Evolutionary conservation across 2,797 vertebrate species (phyloP).

Genomic region (Sitta carolinensis): DNA sequence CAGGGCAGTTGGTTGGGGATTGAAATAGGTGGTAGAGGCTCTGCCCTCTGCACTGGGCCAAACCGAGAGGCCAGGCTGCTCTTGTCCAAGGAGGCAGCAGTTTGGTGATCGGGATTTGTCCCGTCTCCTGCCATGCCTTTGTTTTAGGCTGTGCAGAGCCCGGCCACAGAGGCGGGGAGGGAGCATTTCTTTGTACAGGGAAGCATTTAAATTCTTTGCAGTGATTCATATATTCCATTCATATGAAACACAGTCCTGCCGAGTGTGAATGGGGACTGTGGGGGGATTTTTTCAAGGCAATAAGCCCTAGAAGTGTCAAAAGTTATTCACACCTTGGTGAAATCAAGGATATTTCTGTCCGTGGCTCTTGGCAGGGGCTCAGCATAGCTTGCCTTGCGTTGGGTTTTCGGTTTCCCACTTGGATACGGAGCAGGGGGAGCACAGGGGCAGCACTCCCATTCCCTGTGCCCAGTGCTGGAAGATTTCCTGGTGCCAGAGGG

Average conservation of each 20-base stretch:
- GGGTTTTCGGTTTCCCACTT: constrained; percentile 36
- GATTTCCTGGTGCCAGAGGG: not conserved
- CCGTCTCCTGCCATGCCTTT: constrained; percentile 48
- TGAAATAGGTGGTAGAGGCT: not conserved
- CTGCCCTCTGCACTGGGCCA: not conserved
- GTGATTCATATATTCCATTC: constrained; percentile 73
- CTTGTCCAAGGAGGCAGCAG: not conserved
- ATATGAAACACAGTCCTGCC: constrained; percentile 37
- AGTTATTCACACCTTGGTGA: constrained; percentile 67
- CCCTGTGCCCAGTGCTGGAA: not conserved
- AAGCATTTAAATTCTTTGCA: constrained; percentile 55
- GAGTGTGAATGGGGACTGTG: constrained; percentile 56
- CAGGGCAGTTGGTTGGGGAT: fast-evolving
- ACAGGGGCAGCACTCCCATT: not conserved
- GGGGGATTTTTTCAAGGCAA: constrained; percentile 43
- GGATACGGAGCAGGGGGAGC: not conserved
- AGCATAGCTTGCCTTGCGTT: not conserved
- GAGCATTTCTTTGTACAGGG: constrained; percentile 48
- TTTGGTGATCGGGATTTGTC: not conserved
- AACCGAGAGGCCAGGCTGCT: not conserved
- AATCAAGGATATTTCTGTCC: constrained; percentile 59
- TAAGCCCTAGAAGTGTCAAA: constrained; percentile 60
- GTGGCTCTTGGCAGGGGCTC: constrained; percentile 53
- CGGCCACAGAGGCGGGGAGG: constrained; percentile 15
- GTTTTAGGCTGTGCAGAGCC: constrained; percentile 31